Evolutionary conservation across 2,888 invertebrate genomes (phyloP).

Genomic region (Piscicola geometra): DNA sequence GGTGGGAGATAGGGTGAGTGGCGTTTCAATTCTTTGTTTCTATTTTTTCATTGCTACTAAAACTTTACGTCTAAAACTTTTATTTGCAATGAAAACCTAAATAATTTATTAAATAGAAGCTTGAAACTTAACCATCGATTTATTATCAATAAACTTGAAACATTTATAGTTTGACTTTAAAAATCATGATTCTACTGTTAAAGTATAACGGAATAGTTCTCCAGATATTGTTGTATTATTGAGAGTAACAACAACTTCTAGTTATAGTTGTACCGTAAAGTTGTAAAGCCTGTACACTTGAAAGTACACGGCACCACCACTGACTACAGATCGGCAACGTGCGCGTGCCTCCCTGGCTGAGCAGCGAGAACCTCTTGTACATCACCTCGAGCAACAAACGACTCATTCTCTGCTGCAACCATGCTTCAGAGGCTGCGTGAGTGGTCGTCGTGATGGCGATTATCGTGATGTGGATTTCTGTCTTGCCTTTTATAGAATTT

Average conservation of each 20-base stretch:
- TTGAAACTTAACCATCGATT: too few relatives aligned
- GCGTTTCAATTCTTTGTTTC: background rate
- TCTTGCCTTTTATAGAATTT: too few relatives aligned
- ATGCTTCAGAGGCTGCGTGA: conserved; percentile 16
- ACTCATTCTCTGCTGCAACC: conserved; percentile 23
- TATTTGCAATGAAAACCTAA: background rate
- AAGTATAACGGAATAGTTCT: too few relatives aligned
- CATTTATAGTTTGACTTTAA: too few relatives aligned
- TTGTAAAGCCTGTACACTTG: too few relatives aligned
- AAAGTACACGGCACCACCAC: too few relatives aligned
- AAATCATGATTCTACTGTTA: too few relatives aligned
- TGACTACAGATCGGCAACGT: conserved; percentile 12
- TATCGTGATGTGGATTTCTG: too few relatives aligned
- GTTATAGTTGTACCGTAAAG: too few relatives aligned
- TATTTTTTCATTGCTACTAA: background rate
- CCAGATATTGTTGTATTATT: too few relatives aligned
- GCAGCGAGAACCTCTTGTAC: conserved; percentile 22
- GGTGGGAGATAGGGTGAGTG: conserved; percentile 24
- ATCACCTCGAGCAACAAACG: background rate
- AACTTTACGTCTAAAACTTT: background rate
- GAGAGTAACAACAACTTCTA: too few relatives aligned
- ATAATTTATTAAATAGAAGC: background rate
- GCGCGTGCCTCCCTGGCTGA: conserved; percentile 27
- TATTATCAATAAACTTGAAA: background rate
- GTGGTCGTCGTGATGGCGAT: too few relatives aligned